Conservation (phyloP, 2,113 vertebrate species). For the Tachycineta bicolor region DNA sequence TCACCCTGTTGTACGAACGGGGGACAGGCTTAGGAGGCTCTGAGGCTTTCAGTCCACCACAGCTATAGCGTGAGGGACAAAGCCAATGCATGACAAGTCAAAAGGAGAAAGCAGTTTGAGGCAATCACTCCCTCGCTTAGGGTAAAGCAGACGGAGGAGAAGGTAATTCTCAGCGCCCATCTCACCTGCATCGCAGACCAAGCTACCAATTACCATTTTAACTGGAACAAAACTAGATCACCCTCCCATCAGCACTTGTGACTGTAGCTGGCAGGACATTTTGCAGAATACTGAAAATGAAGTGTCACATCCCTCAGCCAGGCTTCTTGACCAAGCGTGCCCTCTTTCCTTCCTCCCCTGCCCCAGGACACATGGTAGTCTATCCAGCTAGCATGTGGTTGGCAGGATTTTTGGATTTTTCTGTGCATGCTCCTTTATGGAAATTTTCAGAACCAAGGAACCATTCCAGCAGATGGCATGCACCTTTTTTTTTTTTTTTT, state of each 20-base stretch:
- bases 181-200: background rate
- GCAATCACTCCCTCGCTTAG: background rate
- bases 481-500: background rate
- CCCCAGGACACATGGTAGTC: constrained; percentile 41
- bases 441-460: background rate
- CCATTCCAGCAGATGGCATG: background rate
- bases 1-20: rapidly evolving
- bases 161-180: background rate
- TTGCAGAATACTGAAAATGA: background rate
- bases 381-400: background rate
- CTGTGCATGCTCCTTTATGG: background rate
- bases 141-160: background rate
- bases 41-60: background rate
- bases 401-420: constrained; percentile 1
- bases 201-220: background rate
- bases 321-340: background rate
- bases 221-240: background rate
- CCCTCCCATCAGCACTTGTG: background rate
- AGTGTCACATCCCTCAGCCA: constrained; percentile 13
- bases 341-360: constrained; percentile 40
- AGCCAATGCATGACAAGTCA: background rate
- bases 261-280: constrained; percentile 17
- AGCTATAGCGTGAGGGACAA: background rate
- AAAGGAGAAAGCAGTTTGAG: background rate
- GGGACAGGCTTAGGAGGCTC: background rate